These are phyloP conservation scores for Panthera tigris DNA, from an alignment of 2,113 vertebrate genomes.

Conservation along the genomic window DNA sequence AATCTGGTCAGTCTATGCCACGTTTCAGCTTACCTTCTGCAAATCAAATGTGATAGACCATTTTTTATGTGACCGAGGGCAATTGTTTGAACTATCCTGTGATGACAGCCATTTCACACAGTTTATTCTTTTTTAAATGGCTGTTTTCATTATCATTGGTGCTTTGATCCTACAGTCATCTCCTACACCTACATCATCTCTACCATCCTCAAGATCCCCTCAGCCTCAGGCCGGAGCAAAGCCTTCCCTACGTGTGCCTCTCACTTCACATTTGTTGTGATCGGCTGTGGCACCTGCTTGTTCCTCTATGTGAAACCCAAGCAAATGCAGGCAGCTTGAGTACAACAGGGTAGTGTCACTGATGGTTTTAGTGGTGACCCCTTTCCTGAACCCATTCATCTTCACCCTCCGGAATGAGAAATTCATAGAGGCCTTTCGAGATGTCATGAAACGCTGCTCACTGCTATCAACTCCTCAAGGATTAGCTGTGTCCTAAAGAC, in stretches of 20 bases:
- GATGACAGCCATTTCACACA: background rate
- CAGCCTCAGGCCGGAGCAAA: background rate
- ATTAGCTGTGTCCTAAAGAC: background rate
- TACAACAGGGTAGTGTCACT: background rate
- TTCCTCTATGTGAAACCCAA: slow-evolving; percentile 34
- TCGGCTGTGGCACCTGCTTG: background rate
- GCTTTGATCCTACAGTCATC: background rate
- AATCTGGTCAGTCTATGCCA: background rate
- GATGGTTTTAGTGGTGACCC: slow-evolving; percentile 24
- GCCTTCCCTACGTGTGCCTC: slow-evolving; percentile 28
- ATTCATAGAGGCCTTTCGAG: background rate
- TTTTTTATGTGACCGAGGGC: background rate
- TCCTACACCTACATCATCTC: slow-evolving; percentile 50
- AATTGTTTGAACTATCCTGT: background rate
- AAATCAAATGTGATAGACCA: background rate
- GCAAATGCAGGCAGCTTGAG: background rate
- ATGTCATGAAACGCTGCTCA: background rate
- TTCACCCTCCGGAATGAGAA: slow-evolving; percentile 52
- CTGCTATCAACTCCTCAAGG: background rate
- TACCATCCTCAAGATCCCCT: slow-evolving; percentile 27
- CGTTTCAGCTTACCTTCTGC: background rate
- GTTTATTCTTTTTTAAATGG: slow-evolving; percentile 28
- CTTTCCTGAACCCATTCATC: slow-evolving; percentile 57
- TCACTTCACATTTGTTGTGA: slow-evolving; percentile 18
- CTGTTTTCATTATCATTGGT: background rate